A percentile compares a stretch with the other conserved stretches of the same genome.
phyloP scores from a whole-genome alignment of 1,140 invertebrate species.

The Papilio helenus region DNA sequence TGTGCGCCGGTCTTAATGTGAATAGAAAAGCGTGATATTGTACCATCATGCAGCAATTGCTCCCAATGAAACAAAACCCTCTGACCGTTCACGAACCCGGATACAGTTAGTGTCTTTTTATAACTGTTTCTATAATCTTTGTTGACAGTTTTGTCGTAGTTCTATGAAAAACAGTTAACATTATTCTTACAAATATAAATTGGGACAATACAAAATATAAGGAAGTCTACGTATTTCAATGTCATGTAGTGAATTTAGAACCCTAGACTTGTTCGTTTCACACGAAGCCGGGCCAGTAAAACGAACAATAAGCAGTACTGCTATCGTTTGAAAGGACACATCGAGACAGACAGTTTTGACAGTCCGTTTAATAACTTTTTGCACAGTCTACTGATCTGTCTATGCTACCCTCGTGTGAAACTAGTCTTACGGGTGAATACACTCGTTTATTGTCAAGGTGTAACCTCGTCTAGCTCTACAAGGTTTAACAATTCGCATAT shows the following conservation, averaged over 20 bases:
- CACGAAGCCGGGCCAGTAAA: no score
- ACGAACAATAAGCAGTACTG: no score
- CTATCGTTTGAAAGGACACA: no score
- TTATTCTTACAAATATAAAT: conserved; percentile 4
- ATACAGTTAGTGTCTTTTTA: neutral
- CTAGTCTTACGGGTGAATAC: conserved; percentile 7
- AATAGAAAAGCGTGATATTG: no score
- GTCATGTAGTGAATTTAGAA: neutral
- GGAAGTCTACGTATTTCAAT: conserved; percentile 9
- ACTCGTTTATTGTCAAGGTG: conserved; percentile 2
- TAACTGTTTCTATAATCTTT: neutral
- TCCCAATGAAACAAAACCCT: neutral
- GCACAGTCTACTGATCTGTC: no score
- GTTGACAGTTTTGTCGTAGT: neutral
- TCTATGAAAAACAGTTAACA: conserved; percentile 4
- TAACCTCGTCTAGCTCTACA: conserved; percentile 8
- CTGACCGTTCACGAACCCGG: neutral
- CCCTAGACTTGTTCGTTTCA: neutral
- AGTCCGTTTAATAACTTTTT: no score
- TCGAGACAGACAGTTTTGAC: no score
- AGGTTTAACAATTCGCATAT: neutral
- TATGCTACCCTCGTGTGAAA: no score
- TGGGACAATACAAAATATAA: conserved; percentile 13
- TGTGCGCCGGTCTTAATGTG: no score
- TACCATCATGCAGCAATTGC: no score